phyloP scores from a whole-genome alignment of 1,140 invertebrate genomes.

The Ostrea edulis region DNA sequence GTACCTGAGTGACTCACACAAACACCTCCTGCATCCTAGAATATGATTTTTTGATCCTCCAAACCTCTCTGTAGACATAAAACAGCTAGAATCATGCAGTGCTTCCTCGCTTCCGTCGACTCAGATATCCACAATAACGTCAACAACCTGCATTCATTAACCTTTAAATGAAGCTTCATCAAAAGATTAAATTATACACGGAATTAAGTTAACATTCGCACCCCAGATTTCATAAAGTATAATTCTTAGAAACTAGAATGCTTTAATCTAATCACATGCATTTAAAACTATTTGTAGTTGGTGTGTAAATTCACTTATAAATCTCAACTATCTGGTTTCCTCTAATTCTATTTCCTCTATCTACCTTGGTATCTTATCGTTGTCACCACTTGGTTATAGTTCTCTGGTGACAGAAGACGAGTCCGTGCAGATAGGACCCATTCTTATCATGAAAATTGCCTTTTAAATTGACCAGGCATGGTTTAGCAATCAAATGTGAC shows the following conservation, averaged over 20 bases:
- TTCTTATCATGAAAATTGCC: slow-evolving; percentile 23
- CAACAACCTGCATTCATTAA: slow-evolving; percentile 19
- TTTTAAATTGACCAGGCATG: slow-evolving; percentile 38
- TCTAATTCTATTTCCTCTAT: slow-evolving; percentile 3
- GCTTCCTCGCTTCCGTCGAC: not conserved
- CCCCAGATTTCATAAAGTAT: too few species aligned
- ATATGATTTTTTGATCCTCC: slow-evolving; percentile 20
- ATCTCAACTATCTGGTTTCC: not conserved
- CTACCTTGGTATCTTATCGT: not conserved
- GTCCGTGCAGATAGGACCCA: not conserved
- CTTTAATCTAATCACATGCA: too few species aligned
- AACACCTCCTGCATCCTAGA: slow-evolving; percentile 1
- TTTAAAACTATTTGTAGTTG: not conserved
- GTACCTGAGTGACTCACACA: slow-evolving; percentile 16
- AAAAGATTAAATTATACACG: not conserved
- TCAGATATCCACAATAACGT: slow-evolving; percentile 20
- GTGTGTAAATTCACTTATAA: slow-evolving; percentile 27
- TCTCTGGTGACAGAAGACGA: not conserved
- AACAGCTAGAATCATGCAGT: not conserved
- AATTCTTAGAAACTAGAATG: too few species aligned
- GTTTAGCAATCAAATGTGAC: slow-evolving; percentile 32
- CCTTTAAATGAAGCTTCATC: slow-evolving; percentile 22
- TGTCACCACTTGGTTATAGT: slow-evolving; percentile 9
- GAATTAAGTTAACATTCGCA: slow-evolving; percentile 10
- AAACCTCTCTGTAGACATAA: not conserved